Base-by-base conservation (phyloP, 2,888 invertebrate species). In the Biston stratarius region DNA sequence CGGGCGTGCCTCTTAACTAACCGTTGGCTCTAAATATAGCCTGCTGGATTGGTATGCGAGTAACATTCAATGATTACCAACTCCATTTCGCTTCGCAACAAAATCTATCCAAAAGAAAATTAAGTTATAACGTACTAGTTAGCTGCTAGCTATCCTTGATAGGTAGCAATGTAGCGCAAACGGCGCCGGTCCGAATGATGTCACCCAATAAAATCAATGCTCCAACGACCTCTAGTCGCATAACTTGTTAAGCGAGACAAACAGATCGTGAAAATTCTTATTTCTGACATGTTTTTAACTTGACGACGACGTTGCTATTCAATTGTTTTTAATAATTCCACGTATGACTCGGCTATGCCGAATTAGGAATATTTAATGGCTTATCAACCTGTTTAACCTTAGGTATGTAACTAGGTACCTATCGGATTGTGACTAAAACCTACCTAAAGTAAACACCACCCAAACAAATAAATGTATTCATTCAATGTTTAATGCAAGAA, bases 1-100 rank as follows among this genome's bases (percentile, higher is more conserved):
- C 73, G 73, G 75, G 77, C 81, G 80, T 77, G 81, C 78, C 80
- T 81, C 75, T 75, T 79, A 80, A 80, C 74, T 81, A 81, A 82
- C 82, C 79, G 79, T 79, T 33, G 74, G 61, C 66, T 83, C 88
- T 89, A 89, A 87, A 88, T 87, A 89, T 89, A 89, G 88, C 74
- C 74, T 70, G 77, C 72, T 53, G 11, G 75, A 80, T 85, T 80
- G 82, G 87, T 86, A 89, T 88, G 88, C 84, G 81, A 73, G 66
- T 15, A 57, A 45, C 65, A 38, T 42, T 56, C 60, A 38, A 38
- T 15, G 60, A 55, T 60, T 61, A 66, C 40, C n/a, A 53, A 55
- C 62, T 11, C 48, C 56, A 42, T 24, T 38, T n/a, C 8, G 49
- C 52, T 44, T 40, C 36, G 48, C 49, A 10, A 14, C n/a, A 40